Conservation (phyloP, 2,113 vertebrate genomes). For the Larimichthys crocea region DNA sequence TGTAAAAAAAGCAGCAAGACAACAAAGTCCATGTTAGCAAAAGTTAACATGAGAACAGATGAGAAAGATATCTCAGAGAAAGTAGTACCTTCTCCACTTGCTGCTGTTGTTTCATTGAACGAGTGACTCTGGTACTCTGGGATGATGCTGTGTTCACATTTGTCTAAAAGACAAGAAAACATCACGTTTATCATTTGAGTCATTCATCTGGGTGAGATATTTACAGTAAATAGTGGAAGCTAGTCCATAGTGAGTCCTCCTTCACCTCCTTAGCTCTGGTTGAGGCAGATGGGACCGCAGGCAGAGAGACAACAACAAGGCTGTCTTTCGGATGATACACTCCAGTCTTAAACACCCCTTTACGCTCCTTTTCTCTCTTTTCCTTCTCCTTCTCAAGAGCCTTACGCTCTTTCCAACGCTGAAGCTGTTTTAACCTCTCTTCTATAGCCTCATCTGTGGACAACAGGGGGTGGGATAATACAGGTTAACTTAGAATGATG, state of each 20-base stretch:
- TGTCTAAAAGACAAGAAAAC: conserved; percentile 34
- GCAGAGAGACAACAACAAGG: conserved; percentile 43
- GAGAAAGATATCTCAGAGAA: not conserved
- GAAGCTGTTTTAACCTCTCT: conserved; percentile 88
- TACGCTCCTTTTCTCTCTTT: conserved; percentile 87
- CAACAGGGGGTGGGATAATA: not conserved
- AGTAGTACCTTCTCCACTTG: conserved; percentile 58
- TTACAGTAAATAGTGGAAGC: not conserved
- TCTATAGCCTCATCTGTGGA: conserved; percentile 62
- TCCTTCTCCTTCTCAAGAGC: conserved; percentile 89
- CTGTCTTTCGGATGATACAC: conserved; percentile 85
- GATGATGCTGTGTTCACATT: not conserved
- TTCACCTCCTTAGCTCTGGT: conserved; percentile 82
- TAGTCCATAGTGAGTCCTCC: not conserved
- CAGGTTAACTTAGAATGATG: not conserved
- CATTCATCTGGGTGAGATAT: not conserved
- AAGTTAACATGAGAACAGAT: not conserved
- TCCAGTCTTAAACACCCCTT: conserved; percentile 90
- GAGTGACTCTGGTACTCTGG: conserved; percentile 77
- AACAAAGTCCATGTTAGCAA: not conserved
- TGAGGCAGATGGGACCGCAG: conserved; percentile 42
- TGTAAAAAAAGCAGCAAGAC: not conserved
- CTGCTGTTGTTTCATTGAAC: conserved; percentile 80
- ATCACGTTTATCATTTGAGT: not conserved
- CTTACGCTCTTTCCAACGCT: conserved; percentile 92